Base-by-base conservation (phyloP, 2,888 invertebrate species). In the Halictus ligatus region DNA sequence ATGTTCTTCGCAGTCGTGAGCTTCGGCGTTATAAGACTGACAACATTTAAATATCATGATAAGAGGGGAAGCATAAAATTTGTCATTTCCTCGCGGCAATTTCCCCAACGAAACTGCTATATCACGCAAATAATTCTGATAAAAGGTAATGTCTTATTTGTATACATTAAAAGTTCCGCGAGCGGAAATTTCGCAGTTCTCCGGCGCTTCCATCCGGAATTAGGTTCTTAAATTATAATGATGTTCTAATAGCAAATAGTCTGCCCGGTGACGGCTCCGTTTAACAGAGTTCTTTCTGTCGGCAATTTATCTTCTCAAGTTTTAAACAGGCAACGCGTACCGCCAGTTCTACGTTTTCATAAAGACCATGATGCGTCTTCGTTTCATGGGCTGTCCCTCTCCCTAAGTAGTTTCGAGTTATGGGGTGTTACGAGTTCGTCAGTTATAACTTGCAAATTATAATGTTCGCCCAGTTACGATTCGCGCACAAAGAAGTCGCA, bases 401-500 rank as follows among this genome's bases (percentile, higher is more conserved):
- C 75, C 71, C 46, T 64, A 76, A 84, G 83, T 74, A 85, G 89
- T 91, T 87, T 73, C 83, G 75, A 89, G 86, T 86, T 89, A 84
- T 82, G 83, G 75, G 75, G 78, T 80, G 81, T 91, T 84, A 83
- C 77, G 91, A 90, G 91, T 90, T 91, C 58, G 87, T 88, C 88
- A 90, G 91, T 91, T 89, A 91, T 80, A 91, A 91, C 89, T 90
- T 89, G 90, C 82, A 88, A 91, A 90, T 90, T 89, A 87, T 83
- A 88, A 90, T 85, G 83, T 78, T 83, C 80, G 72, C 54, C 79
- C 78, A 83, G 84, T 81, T 84, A 83, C 77, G 85, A 81, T 40
- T 69, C 67, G 84, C 78, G n/a, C 73, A 40, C 81, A 81, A 89
- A 86, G 83, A 88, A 81, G 79, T 69, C 79, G 79, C 60, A 87